Base-by-base conservation (phyloP, 2,888 invertebrate genomes). In the Plemyria rubiginata region DNA sequence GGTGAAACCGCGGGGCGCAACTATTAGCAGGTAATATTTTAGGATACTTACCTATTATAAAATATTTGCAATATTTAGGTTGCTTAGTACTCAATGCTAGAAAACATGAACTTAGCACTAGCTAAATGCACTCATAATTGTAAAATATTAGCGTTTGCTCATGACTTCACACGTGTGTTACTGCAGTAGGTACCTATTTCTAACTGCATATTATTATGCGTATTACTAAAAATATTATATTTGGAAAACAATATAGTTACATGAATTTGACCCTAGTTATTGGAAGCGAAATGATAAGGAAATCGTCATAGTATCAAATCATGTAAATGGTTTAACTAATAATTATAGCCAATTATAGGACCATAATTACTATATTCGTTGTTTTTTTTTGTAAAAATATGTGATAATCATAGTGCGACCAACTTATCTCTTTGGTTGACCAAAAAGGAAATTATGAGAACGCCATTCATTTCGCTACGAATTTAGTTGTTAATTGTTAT, bases 291-390 rank as follows among this genome's bases (percentile, higher is more conserved):
- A 32, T 32, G 32, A 32, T 5, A 9, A 38, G 8, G 11, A 2
- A 38, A 38, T 38, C 8, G 11, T 38, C 11, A 11, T 38, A 11
- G 3, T 38, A n/a, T 32, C 32, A 8, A 32, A 32, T 16, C 4
- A 11, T 16, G 2, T 15, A 43, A 45, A 45, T 6, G n/a, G 3
- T 5, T 13, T n/a, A n/a, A 13, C 8, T 6, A 16, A 43, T 7
- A 56, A 32, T 15, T 46, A 61, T 28, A 46, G 56, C 52, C 55
- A 61, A 58, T 46, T 57, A 52, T 32, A 45, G 22, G 15, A 50
- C 12, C 40, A 36, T 29, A 13, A 13, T 54, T 66, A 13, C 51
- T 66, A 57, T 43, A 51, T 57, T 64, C 61, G 55, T 61, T 61
- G 61, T 61, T 13, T 32, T 43, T 50, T 51, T 29, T 40, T 40